phyloP scores from a whole-genome alignment of 2,797 vertebrate species.

The Psittacula derbiana region DNA sequence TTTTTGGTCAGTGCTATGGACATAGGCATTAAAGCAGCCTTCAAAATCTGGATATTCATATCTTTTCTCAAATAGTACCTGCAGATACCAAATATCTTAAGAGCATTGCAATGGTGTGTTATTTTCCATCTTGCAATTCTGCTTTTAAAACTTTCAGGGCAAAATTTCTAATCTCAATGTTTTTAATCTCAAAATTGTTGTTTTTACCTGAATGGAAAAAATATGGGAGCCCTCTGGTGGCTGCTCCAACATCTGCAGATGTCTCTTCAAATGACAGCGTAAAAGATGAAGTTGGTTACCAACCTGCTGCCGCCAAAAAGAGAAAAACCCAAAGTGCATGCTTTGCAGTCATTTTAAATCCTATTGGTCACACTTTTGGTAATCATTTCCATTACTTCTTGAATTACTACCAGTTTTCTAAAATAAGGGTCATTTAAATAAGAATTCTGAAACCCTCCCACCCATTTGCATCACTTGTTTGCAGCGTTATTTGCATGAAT shows the following conservation, averaged over 20 bases:
- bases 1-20: background rate
- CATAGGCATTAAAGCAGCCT: background rate
- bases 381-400: background rate
- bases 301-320: background rate
- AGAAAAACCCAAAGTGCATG: background rate
- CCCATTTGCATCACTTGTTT: background rate
- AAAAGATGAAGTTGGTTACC: background rate
- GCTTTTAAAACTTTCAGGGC: background rate
- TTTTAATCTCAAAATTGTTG: background rate
- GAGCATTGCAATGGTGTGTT: background rate
- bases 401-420: background rate
- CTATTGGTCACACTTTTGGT: background rate
- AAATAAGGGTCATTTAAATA: background rate
- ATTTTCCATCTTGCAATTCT: background rate
- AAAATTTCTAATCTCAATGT: background rate
- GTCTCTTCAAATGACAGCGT: background rate
- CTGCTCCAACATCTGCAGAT: background rate
- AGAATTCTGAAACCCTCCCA: background rate
- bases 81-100: background rate
- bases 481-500: rapidly evolving
- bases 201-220: background rate
- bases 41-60: background rate
- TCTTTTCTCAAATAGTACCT: background rate
- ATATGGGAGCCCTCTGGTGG: constrained; percentile 12
- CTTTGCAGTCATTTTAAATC: background rate